These are phyloP conservation scores for Heliangelus exortis DNA, from an alignment of 2,797 vertebrate species.

Conservation along the genomic window DNA sequence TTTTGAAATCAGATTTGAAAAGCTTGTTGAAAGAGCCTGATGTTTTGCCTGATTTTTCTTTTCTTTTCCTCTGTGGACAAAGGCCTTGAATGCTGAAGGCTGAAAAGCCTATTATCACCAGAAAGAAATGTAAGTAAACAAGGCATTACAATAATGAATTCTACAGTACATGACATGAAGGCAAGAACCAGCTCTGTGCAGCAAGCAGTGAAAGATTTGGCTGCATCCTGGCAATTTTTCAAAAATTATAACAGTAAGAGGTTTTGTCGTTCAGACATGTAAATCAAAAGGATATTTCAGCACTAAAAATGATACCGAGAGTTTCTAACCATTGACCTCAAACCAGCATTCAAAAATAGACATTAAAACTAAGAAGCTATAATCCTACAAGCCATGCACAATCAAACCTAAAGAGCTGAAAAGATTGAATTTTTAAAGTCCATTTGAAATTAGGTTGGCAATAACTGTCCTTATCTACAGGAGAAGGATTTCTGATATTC, in stretches of 20 bases:
- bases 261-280: slow-evolving; percentile 57
- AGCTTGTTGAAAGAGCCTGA: slow-evolving; percentile 44
- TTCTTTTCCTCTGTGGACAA: slow-evolving; percentile 52
- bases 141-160: slow-evolving; percentile 71
- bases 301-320: slow-evolving; percentile 40
- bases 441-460: slow-evolving; percentile 53
- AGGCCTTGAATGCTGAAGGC: slow-evolving; percentile 60
- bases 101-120: slow-evolving; percentile 64
- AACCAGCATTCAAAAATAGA: slow-evolving; percentile 48
- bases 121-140: slow-evolving; percentile 73
- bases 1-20: slow-evolving; percentile 58
- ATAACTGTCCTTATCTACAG: background rate
- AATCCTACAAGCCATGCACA: slow-evolving; percentile 49
- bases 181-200: slow-evolving; percentile 53
- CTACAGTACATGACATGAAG: slow-evolving; percentile 31
- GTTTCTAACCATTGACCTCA: slow-evolving; percentile 52
- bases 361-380: slow-evolving; percentile 57
- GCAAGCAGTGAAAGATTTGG: slow-evolving; percentile 55
- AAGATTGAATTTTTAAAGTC: slow-evolving; percentile 56
- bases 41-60: slow-evolving; percentile 62
- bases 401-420: slow-evolving; percentile 54
- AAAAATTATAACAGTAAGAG: slow-evolving; percentile 60
- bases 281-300: slow-evolving; percentile 67
- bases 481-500: slow-evolving; percentile 18
- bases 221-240: slow-evolving; percentile 58